Evolutionary conservation across 2,797 vertebrate genomes (phyloP), one percentile per base, ranked within the genome.

Genomic region (Acipenser ruthenus): DNA sequence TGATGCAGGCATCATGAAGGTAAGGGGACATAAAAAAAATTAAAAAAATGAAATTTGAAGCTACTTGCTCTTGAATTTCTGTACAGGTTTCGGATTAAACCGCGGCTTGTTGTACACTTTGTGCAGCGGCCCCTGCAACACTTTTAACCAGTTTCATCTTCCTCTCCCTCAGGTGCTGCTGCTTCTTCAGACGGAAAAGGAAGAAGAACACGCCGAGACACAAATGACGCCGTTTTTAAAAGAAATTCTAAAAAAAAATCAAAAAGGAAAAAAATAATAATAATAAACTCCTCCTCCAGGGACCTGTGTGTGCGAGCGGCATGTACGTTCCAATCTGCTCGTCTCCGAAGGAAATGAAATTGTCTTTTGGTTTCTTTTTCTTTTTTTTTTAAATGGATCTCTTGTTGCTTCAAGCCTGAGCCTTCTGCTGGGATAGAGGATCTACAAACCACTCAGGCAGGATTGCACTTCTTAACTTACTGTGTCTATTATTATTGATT

Each of bases 151-250:
- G 37, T 37, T 37, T 37, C 37, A 37, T 37, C 37, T 37, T 37
- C 37, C 0, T 37, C 37, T 86, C 74, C 74, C 74, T 67, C 85
- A 99, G 96, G 96, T 99, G 96, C 93, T 99, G 96, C 92, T 99
- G 96, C 79, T 98, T 99, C 91, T 99, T 98, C 88, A 98, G 95
- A 86, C 92, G 95, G 84, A 99, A 98, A 95, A 90, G 95, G 88
- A 99, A 95, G 95, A 99, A 98, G 93, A 94, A 95, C 71, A 89
- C 93, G 58, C 92, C 93, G 65, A 91, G 96, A 76, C 95, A 98
- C 87, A 98, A 99, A 93, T 99, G 93, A 98, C 87, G 73, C 4
- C 50, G 62, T 64, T 51, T 9, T 23, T 63, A 50, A 72, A 77
- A 79, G 75, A 81, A 84, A 77, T 79, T 78, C 74, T 73, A 72